Evolutionary conservation across 2,113 vertebrate genomes (phyloP), one percentile per base, ranked within the genome.

Genomic region (Mohoua ochrocephala): DNA sequence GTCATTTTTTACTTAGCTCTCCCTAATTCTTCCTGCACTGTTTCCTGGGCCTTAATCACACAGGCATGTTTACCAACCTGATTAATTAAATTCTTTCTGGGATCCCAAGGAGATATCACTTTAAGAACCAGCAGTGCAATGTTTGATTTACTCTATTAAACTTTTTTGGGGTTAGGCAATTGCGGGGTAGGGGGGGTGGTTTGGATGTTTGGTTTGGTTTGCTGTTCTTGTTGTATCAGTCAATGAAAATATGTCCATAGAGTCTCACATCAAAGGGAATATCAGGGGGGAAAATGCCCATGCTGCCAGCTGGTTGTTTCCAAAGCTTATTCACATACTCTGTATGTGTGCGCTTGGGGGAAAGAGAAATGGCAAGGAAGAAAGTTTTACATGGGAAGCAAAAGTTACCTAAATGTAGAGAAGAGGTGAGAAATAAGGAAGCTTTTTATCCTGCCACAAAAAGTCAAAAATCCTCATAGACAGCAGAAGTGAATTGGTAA

Each of bases 131-230:
- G 24, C 4, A 53, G 30, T 24, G 27, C 20, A 76, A 44, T 14
- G 11, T 69, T 80, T 93, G 15, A 80, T 69, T 93, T 83, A 69
- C 8, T 77, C 28, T 60, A 65, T 84, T 41, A 70, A 87, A 53
- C 20, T 23, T 68, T 37, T 8, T 11, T 2, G 30, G 5, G 4
- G 1, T 75, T 75, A 10, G 13, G 6, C 0, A 0, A 4, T 3
- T 35, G 14, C n/a, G n/a, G n/a, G n/a, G n/a, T n/a, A n/a, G n/a
- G 8, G 23, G 9, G 10, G 5, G 14, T 3, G 35, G 7, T 33
- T 74, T 13, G 3, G 1, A 30, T 42, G 19, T 68, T 77, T 44
- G 20, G 19, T 26, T 76, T 60, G 5, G 15, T 60, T 59, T 39
- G 49, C 15, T 80, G 22, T 37, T 57, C 2, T 6, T 31, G 39